phyloP scores from a whole-genome alignment of 2,888 invertebrate species.

The Dioctria rufipes region DNA sequence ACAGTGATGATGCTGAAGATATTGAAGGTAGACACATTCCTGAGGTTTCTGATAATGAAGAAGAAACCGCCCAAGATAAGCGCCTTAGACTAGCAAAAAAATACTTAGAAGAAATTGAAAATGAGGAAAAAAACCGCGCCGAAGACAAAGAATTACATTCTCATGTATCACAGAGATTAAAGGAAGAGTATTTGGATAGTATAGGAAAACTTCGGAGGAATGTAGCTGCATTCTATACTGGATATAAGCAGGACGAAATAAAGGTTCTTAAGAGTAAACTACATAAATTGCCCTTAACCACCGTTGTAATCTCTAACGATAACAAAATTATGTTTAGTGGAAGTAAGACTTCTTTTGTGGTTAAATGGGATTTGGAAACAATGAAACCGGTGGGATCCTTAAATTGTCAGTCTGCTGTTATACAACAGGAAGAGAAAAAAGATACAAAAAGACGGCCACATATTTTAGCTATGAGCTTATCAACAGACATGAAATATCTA shows the following conservation, averaged over 20 bases:
- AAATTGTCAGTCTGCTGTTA: conserved; percentile 70
- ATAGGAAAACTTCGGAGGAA: conserved; percentile 84
- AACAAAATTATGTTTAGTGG: conserved; percentile 83
- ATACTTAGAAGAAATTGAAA: conserved; percentile 89
- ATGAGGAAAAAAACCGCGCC: conserved; percentile 81
- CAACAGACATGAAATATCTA: conserved; percentile 86
- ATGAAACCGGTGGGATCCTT: conserved; percentile 76
- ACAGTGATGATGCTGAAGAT: conserved; percentile 77
- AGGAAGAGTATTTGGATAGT: conserved; percentile 89
- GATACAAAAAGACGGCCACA: conserved; percentile 66
- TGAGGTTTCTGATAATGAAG: conserved; percentile 64
- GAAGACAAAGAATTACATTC: conserved; percentile 76
- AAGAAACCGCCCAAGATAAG: conserved; percentile 91
- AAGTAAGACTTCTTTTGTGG: conserved; percentile 89
- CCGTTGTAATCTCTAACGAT: conserved; percentile 84
- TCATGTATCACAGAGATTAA: conserved; percentile 78
- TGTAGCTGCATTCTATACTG: conserved; percentile 78
- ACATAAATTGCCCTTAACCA: conserved; percentile 85
- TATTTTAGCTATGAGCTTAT: conserved; percentile 80
- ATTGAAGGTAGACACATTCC: conserved; percentile 71
- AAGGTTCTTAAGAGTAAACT: conserved; percentile 81
- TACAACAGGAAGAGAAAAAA: conserved; percentile 61
- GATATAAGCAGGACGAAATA: conserved; percentile 70
- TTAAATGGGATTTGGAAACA: conserved; percentile 86
- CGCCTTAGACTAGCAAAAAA: conserved; percentile 90